Evolutionary conservation across 2,113 vertebrate species (phyloP), one percentile per base, ranked within the genome.

Genomic region (Halichoeres trimaculatus): DNA sequence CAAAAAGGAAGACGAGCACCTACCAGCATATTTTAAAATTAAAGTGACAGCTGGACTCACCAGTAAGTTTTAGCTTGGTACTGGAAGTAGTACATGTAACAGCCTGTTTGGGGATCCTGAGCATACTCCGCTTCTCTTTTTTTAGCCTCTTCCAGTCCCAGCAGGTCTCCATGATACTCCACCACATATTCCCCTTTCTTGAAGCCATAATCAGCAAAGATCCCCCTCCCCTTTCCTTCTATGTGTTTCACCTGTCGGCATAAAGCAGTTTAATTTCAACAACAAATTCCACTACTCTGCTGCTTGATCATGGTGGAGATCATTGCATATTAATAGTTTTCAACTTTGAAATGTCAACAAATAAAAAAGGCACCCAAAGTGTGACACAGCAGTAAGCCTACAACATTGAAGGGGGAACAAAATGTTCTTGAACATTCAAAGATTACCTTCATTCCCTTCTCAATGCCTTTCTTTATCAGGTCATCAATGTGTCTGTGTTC

Each of bases 11-110:
- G 1, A 13, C 3, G 30, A 6, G 30, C 30, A 30, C 3, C 30
- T 30, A 6, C 6, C 6, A 30, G 30, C n/a, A n/a, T n/a, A 30
- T 30, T 30, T 30, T 6, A 30, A 30, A 30, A 30, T 30, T 30
- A 30, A 30, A 30, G 30, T 30, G 30, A 62, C 7, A 45, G 30
- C 55, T 76, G 2, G 6, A 78, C 96, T 95, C 77, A 99, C 98
- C 98, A 99, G 92, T 96, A 99, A 0, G 95, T 97, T 91, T 97
- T 98, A 77, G 93, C 93, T 80, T 95, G 92, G 88, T 96, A 97
- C 88, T 96, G 96, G 85, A 99, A 99, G 75, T 99, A 99, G 89
- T 98, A 99, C 97, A 99, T 99, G 88, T 98, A 99, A 94, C 98
- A 99, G 91, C 98, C 98, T 0, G 96, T 96, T 67, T 94, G 89